Base-by-base conservation (phyloP, 2,113 vertebrate species). In the Gnathonemus echidnorhynchus region DNA sequence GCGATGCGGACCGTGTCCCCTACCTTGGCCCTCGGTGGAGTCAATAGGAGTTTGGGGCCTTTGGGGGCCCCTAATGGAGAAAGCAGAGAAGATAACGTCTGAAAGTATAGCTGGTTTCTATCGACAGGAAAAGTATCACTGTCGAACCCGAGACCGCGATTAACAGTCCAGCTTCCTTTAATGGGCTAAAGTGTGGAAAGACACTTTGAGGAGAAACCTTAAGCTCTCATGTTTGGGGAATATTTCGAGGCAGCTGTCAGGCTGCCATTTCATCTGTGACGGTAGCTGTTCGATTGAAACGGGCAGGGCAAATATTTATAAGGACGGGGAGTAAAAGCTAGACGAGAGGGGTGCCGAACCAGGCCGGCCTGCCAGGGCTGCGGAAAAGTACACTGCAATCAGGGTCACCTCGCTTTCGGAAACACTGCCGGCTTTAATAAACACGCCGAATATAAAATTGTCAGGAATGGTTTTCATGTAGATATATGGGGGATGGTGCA, bases 1-100 rank as follows among this genome's bases (percentile, higher is more conserved):
- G 95, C 91, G 89, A 99, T 98, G 90, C 96, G 94, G 42, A 99
- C 97, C 0, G 97, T 99, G 94, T 99, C 98, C 88, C 98, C 98
- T 0, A 98, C 98, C 0, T 94, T 96, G 17, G 97, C 97, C 94
- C 95, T 96, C 0, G 93, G 95, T 1, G 98, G 98, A 0, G 92
- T 97, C 96, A 98, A 96, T 0, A 92, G 90, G 90, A 98, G 97
- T 94, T 96, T 97, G 0, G 97, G 98, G n/a, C 97, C 98, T 91
- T 96, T 97, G 56, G 98, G 98, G 91, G 98, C 97, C 58, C 97
- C 98, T 99, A 93, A 24, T 39, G 39, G 56, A 90, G 91, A 58
- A 17, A 85, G 80, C 31, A 50, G 9, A 86, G 84, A 46, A 0
- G 48, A 50, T 50, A 17, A 53, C 39, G 86, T 15, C 50, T 52